Percentiles rank a stretch among this genome's conserved stretches.
Evolutionary conservation across 2,888 invertebrate species (phyloP).

Genomic region (Odontomyia ornata): DNA sequence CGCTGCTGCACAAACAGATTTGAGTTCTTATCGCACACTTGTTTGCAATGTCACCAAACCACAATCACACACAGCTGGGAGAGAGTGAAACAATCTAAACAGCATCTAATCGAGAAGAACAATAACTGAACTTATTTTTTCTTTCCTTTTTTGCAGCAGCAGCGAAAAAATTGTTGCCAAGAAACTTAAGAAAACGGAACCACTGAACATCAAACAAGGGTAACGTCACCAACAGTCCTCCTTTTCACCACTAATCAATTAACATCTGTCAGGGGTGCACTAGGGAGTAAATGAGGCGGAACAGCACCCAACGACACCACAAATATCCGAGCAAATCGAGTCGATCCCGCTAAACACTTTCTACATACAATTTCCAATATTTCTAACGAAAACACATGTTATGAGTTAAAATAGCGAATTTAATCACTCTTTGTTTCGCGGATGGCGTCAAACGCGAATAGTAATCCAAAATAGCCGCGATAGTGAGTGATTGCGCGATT

Average conservation of each 20-base stretch:
- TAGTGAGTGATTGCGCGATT: conserved; percentile 19
- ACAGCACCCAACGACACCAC: not conserved
- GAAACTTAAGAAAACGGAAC: not conserved
- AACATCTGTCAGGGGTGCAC: conserved; percentile 1
- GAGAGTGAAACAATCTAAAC: too few species aligned
- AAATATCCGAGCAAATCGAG: not conserved
- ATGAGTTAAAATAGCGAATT: not conserved
- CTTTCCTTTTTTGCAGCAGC: too few species aligned
- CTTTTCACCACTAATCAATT: not conserved
- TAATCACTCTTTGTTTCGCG: not conserved
- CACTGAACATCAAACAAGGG: not conserved
- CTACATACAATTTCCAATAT: not conserved
- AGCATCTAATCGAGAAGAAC: too few species aligned
- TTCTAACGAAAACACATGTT: not conserved
- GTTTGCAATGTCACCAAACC: too few species aligned
- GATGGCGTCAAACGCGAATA: conserved; percentile 27
- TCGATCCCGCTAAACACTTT: not conserved
- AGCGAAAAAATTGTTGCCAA: not conserved
- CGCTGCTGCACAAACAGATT: too few species aligned
- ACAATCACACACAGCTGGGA: too few species aligned
- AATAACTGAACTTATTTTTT: too few species aligned
- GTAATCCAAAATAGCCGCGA: not conserved
- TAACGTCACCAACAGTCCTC: conserved; percentile 17
- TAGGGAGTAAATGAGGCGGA: not conserved
- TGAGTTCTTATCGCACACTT: too few species aligned